phyloP scores from a whole-genome alignment of 2,888 invertebrate species.

The Philereme vetulata region DNA sequence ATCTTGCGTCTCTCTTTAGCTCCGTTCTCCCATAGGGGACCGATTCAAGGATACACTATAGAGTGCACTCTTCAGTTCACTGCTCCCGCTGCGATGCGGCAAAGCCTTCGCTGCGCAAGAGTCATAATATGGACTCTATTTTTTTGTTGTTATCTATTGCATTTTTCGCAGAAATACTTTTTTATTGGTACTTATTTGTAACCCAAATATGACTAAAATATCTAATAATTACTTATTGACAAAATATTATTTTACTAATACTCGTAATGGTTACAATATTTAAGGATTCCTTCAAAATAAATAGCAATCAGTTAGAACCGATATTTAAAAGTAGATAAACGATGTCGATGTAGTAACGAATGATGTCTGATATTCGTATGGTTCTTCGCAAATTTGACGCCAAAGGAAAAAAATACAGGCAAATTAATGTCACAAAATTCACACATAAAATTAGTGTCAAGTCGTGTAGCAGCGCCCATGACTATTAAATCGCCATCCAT shows the following conservation, averaged over 20 bases:
- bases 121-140: constrained; percentile 29
- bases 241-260: too few species aligned
- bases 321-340: too few species aligned
- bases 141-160: neutral
- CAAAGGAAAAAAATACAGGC: too few species aligned
- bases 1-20: constrained; percentile 58
- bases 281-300: too few species aligned
- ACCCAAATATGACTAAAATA: too few species aligned
- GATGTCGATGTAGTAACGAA: too few species aligned
- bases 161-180: constrained; percentile 1
- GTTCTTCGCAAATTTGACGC: too few species aligned
- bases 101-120: constrained; percentile 57
- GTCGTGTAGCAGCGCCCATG: constrained; percentile 2
- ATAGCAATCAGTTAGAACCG: too few species aligned
- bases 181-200: neutral
- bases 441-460: constrained; percentile 13
- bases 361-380: too few species aligned
- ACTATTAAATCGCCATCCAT: constrained; percentile 13
- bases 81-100: constrained; percentile 63
- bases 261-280: too few species aligned
- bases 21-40: constrained; percentile 64
- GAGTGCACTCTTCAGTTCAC: constrained; percentile 74
- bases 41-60: constrained; percentile 68
- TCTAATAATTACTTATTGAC: too few species aligned
- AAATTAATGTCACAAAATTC: constrained; percentile 11